Percentiles rank a stretch among this genome's conserved stretches.
These are phyloP conservation scores for Cacatua alba DNA, from an alignment of 2,113 vertebrate genomes.

Conservation along the genomic window DNA sequence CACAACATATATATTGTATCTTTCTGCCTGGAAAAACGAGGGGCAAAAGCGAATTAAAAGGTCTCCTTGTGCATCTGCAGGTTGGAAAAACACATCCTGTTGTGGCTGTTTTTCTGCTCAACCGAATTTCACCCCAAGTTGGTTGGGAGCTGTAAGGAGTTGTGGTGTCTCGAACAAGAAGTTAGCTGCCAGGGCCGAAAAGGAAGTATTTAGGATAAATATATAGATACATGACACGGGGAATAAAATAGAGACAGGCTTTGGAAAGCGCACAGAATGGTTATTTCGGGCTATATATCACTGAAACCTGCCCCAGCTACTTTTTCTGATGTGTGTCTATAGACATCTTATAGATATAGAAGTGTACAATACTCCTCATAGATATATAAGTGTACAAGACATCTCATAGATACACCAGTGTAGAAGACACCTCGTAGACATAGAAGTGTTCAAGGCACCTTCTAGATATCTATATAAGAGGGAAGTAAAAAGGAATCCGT, in stretches of 20 bases:
- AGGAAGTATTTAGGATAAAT: neutral
- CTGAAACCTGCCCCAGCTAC: neutral
- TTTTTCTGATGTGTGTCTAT: neutral
- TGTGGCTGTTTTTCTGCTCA: neutral
- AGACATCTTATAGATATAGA: fast-evolving
- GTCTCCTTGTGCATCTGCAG: neutral
- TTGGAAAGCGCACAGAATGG: neutral
- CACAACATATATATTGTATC: too few species aligned
- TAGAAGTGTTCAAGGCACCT: fast-evolving
- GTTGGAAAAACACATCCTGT: neutral
- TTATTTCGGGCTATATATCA: neutral
- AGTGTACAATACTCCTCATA: fast-evolving
- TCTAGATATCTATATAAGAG: neutral
- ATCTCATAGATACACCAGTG: fast-evolving
- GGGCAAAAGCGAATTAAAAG: neutral
- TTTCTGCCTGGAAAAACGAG: neutral
- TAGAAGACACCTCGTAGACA: fast-evolving
- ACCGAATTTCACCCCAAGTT: neutral
- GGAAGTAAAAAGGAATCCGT: neutral
- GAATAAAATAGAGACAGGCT: neutral
- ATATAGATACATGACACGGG: neutral
- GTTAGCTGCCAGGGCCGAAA: neutral
- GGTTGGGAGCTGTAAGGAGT: neutral
- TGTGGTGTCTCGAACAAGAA: neutral
- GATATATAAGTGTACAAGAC: fast-evolving